A percentile compares a stretch with the other conserved stretches of the same genome.
Conservation (phyloP, 2,113 vertebrate species). For the Vimba vimba region DNA sequence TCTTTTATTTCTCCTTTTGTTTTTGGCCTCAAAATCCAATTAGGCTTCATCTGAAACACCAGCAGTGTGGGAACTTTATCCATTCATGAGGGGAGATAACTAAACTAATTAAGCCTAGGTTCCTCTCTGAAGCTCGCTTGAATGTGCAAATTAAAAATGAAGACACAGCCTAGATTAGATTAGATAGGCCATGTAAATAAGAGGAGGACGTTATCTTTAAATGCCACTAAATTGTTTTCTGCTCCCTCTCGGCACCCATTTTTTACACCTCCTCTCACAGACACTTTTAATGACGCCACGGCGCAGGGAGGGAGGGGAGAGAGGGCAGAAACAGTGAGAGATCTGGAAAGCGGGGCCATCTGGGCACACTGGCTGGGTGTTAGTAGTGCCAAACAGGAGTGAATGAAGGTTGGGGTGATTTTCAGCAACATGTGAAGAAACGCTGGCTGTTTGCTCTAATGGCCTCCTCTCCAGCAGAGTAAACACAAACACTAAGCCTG, state of each 20-base stretch:
- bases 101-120: constrained; percentile 78
- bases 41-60: constrained; percentile 77
- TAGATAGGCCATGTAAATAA: constrained; percentile 75
- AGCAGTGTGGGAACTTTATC: constrained; percentile 72
- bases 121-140: constrained; percentile 67
- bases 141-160: constrained; percentile 72
- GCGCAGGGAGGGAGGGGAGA: constrained; percentile 11
- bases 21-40: constrained; percentile 78
- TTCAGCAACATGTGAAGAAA: constrained; percentile 60
- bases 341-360: constrained; percentile 42
- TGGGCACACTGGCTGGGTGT: constrained; percentile 45
- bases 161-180: constrained; percentile 74
- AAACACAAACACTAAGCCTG: constrained; percentile 63
- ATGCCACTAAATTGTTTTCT: constrained; percentile 62
- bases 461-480: constrained; percentile 58
- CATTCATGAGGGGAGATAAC: constrained; percentile 74
- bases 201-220: constrained; percentile 60
- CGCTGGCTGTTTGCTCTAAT: constrained; percentile 60
- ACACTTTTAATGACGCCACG: constrained; percentile 37
- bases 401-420: constrained; percentile 58
- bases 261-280: constrained; percentile 56
- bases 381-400: constrained; percentile 55
- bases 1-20: constrained; percentile 53
- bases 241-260: constrained; percentile 49
- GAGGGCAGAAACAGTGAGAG: constrained; percentile 36